Conservation (phyloP, 1,140 invertebrate genomes). For the Teleogryllus occipitalis region DNA sequence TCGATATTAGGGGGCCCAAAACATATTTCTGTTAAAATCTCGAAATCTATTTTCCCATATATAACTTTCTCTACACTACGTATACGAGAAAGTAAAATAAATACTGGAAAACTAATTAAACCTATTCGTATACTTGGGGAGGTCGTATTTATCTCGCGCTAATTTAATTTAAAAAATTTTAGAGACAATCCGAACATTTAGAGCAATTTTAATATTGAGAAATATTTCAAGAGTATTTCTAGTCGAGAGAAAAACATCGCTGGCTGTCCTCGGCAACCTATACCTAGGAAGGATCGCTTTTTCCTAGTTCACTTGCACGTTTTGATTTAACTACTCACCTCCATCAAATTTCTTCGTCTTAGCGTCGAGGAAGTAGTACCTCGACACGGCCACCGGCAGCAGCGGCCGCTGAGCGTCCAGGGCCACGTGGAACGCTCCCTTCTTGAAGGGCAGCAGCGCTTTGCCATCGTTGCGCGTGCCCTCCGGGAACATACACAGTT, state of each 20-base stretch:
- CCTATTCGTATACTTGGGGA: too few species aligned
- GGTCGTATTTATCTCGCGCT: too few species aligned
- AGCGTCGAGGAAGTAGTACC: constrained; percentile 73
- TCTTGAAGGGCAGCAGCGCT: constrained; percentile 72
- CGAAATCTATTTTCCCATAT: too few species aligned
- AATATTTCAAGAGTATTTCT: background rate
- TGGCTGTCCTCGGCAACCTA: background rate
- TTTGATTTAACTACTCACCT: constrained; percentile 41
- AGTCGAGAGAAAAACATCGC: background rate
- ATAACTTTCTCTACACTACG: too few species aligned
- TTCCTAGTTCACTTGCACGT: background rate
- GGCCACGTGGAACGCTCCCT: constrained; percentile 90
- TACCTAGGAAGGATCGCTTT: background rate
- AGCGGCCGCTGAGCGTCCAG: constrained; percentile 73
- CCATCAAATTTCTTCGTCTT: constrained; percentile 62
- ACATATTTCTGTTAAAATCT: too few species aligned
- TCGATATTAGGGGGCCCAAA: too few species aligned
- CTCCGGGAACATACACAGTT: constrained; percentile 70
- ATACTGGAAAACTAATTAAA: too few species aligned
- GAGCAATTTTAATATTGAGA: background rate
- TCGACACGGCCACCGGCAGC: constrained; percentile 81
- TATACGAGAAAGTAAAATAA: too few species aligned
- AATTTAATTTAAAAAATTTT: background rate
- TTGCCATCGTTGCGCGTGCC: constrained; percentile 60
- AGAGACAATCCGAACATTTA: background rate